A percentile compares a stretch with the other conserved stretches of the same genome.
These are phyloP conservation scores for Molorchus minor DNA, from an alignment of 2,888 invertebrate species.

Conservation along the genomic window DNA sequence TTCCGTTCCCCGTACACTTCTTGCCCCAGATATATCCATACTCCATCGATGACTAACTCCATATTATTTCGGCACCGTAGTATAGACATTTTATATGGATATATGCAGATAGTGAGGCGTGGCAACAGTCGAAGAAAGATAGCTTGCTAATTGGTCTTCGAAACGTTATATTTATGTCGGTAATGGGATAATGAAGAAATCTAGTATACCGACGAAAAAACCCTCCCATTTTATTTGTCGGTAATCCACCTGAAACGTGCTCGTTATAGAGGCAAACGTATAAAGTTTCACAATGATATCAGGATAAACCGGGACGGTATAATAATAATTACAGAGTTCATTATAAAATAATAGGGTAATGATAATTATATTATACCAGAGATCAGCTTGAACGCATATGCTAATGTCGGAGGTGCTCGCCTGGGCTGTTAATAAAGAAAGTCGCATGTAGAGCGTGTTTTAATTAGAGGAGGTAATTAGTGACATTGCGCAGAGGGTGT, in stretches of 20 bases:
- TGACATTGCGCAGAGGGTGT: constrained; percentile 48
- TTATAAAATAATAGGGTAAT: constrained; percentile 44
- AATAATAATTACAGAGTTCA: constrained; percentile 44
- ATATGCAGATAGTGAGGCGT: no score
- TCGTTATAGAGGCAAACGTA: constrained; percentile 29
- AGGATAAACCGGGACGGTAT: constrained; percentile 34
- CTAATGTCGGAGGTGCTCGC: constrained; percentile 31
- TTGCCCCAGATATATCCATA: no score
- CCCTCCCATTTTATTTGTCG: constrained; percentile 17
- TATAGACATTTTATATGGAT: no score
- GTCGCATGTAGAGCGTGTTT: constrained; percentile 52
- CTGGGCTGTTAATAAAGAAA: constrained; percentile 51
- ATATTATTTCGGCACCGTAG: no score
- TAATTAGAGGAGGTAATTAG: constrained; percentile 56
- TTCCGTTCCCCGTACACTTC: no score
- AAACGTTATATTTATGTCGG: no score
- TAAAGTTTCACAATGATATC: constrained; percentile 36
- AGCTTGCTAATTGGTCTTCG: no score
- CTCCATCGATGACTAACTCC: no score
- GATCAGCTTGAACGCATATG: constrained; percentile 33
- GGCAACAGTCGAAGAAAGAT: no score
- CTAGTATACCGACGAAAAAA: constrained; percentile 8
- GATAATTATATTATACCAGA: constrained; percentile 44
- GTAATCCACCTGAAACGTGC: constrained; percentile 14
- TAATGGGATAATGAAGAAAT: no score